Evolutionary conservation across 2,888 invertebrate genomes (phyloP), one percentile per base, ranked within the genome.

Genomic region (Ellobium chinense): DNA sequence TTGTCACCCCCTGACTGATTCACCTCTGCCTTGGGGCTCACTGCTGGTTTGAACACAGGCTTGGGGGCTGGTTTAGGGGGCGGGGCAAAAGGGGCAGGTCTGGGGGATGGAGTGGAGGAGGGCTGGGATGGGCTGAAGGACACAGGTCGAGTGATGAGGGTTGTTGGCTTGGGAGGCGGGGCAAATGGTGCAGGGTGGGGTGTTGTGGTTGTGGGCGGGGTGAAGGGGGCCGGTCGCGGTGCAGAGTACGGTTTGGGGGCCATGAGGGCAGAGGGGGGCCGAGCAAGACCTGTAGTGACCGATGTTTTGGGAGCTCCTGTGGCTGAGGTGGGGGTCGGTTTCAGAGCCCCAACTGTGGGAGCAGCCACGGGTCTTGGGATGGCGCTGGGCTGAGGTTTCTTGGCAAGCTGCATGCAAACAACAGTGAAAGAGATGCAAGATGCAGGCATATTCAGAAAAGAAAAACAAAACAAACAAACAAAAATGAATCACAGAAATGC

Each of bases 11-110:
- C 68, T 31, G 39, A 69, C 34, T 73, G 56, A 62, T 31, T 5
- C 18, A n/a, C 24, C 7, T 36, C 54, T 18, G 34, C 88, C 84
- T 88, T 89, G 5, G 89, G 90, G 62, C 88, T 87, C 24, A 89
- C 82, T 29, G 84, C 85, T 4, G 89, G 88, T 73, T 83, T 84
- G 77, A 78, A 78, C 58, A 78, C 79, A 74, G 86, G 86, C 76
- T 88, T 89, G 24, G 88, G 82, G 66, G 82, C 82, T 81, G 81
- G 36, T 24, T 75, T 75, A 31, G 75, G 75, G 29, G 66, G 76
- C 7, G 75, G 75, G 27, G 58, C 66, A 76, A 76, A 76, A 5
- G 76, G 65, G 3, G 66, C 76, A 36, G 76, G 66, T 27, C 27
- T 76, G 5, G 76, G 39, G 68, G 72, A 31, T 14, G 29, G 7